Base-by-base conservation (phyloP, 2,797 vertebrate species). In the Chiroxiphia lanceolata region DNA sequence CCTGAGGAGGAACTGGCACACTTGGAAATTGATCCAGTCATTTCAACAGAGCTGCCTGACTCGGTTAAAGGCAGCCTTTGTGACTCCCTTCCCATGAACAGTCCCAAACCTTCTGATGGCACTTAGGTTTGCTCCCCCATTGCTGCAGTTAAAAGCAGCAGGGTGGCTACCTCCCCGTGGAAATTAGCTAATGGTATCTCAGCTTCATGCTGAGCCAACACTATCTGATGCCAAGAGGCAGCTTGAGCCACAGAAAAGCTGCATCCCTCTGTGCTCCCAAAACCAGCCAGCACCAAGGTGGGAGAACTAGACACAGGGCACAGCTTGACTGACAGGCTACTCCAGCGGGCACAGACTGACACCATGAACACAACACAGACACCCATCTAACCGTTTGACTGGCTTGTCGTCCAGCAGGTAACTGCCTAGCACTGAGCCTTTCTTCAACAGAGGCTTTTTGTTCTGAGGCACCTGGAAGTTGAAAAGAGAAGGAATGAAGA, bases 401-500 rank as follows among this genome's bases (percentile, higher is more conserved):
- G 96, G 95, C 95, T 97, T 98, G 95, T 98, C 98, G 19, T 97
- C 97, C 92, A 94, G 97, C 81, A 98, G 94, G 97, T 97, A 98
- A 96, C 97, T 98, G 96, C 98, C 98, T 97, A 98, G 97, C 93
- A 98, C 60, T 97, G 98, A 99, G 71, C 98, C 98, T 96, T 97
- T 98, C 98, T 98, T 99, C 98, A 97, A 89, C 94, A 98, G 96
- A 90, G 90, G 70, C 86, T 95, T 97, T 97, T 83, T 97, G 97
- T 96, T 94, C 82, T 97, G 97, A 96, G 93, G 96, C 22, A 53
- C 98, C 98, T 99, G 94, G 63, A 97, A 95, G 97, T 97, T 57
- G 85, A 94, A 96, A 94, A 95, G 88, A 96, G n/a, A 93, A 90
- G 59, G 57, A 67, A 87, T 82, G 88, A 89, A 87, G 51, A 84